Percentiles rank a stretch among this genome's conserved stretches.
Conservation (phyloP, 2,113 vertebrate species). For the Tragelaphus buxtoni region DNA sequence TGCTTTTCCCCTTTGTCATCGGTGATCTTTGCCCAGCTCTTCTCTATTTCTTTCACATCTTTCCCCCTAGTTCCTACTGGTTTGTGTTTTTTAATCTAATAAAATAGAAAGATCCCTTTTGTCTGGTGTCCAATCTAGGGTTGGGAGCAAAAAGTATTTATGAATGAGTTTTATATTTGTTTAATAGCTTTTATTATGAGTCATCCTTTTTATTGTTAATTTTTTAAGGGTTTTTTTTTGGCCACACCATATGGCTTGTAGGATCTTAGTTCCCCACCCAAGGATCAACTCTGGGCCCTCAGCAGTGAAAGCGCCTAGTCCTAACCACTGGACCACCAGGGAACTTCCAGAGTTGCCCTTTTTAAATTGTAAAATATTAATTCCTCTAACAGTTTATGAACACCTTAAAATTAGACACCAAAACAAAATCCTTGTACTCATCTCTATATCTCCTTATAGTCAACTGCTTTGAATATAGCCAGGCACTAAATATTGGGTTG, state of each 20-base stretch:
- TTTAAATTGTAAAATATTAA: slow-evolving; percentile 1
- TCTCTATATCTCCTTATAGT: not conserved
- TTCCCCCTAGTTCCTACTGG: not conserved
- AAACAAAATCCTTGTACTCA: not conserved
- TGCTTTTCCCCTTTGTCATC: not conserved
- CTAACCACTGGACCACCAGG: not conserved
- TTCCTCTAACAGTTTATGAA: not conserved
- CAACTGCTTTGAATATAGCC: not conserved
- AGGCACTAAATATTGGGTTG: not conserved
- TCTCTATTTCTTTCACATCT: not conserved
- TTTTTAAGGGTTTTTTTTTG: not conserved
- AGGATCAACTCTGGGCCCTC: not conserved
- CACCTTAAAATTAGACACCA: not conserved
- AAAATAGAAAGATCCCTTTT: slow-evolving; percentile 53
- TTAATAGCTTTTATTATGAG: not conserved
- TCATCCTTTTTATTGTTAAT: not conserved
- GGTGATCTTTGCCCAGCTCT: not conserved
- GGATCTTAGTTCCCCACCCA: not conserved
- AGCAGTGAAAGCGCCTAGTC: not conserved
- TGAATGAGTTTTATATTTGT: not conserved
- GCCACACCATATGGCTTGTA: not conserved
- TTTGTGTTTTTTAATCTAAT: slow-evolving; percentile 65
- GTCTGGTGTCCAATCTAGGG: not conserved
- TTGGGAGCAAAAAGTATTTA: not conserved
- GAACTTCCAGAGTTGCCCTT: not conserved